Conservation (phyloP, 2,113 vertebrate genomes). For the Oostethus manadensis region DNA sequence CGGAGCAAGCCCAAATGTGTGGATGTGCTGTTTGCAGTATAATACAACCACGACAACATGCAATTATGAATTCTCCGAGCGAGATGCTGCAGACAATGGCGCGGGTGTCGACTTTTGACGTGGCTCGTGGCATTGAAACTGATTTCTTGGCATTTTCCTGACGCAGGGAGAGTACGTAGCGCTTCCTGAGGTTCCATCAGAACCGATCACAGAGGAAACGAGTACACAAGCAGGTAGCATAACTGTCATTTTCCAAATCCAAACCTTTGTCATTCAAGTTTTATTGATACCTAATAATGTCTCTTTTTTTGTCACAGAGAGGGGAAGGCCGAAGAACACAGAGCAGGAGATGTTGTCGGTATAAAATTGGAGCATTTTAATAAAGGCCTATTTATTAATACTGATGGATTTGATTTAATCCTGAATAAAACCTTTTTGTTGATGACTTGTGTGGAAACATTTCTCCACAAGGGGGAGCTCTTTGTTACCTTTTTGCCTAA, state of each 20-base stretch:
- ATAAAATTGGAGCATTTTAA: slow-evolving; percentile 22
- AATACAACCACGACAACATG: neutral
- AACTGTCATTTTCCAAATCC: neutral
- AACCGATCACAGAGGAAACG: slow-evolving; percentile 64
- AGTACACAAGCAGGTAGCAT: slow-evolving; percentile 69
- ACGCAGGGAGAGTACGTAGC: slow-evolving; percentile 74
- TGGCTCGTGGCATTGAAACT: neutral
- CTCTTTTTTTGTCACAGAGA: slow-evolving; percentile 52
- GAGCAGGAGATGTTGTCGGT: slow-evolving; percentile 68
- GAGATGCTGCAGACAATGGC: neutral
- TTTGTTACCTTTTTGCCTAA: slow-evolving; percentile 5
- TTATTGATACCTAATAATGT: slow-evolving; percentile 1
- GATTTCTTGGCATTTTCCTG: neutral
- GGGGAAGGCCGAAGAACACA: slow-evolving; percentile 49
- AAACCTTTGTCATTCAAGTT: neutral
- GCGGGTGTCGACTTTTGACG: too few relatives aligned
- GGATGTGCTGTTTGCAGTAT: neutral
- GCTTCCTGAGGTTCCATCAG: slow-evolving; percentile 83
- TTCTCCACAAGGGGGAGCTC: slow-evolving; percentile 44
- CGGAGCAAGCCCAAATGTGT: neutral
- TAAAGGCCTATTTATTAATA: too few relatives aligned
- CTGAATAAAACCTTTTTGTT: neutral
- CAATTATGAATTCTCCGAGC: neutral
- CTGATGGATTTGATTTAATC: slow-evolving; percentile 9
- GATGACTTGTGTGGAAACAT: neutral